Conservation (phyloP, 2,888 invertebrate genomes). For the Clusia tigrina region DNA sequence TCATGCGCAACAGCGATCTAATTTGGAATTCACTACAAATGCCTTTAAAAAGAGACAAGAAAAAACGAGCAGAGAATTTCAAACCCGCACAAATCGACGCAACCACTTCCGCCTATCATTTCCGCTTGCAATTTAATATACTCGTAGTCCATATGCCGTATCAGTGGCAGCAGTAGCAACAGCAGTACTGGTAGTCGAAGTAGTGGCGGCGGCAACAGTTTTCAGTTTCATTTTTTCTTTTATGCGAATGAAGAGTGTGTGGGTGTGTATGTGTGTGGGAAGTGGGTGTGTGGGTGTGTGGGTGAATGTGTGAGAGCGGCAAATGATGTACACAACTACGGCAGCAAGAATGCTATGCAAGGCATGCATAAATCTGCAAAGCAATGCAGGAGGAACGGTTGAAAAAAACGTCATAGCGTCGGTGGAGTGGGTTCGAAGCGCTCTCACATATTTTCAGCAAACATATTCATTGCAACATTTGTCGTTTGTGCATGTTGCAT, state of each 20-base stretch:
- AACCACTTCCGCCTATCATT: conserved; percentile 51
- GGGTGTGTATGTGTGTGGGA: neutral
- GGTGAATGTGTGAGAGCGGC: no score
- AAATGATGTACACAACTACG: conserved; percentile 37
- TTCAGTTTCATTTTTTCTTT: neutral
- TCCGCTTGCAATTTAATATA: conserved; percentile 55
- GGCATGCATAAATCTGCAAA: conserved; percentile 41
- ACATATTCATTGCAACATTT: conserved; percentile 62
- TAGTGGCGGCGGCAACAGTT: conserved; percentile 11
- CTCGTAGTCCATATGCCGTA: conserved; percentile 19
- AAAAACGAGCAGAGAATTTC: no score
- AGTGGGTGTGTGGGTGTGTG: neutral
- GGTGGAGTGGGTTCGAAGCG: conserved; percentile 10
- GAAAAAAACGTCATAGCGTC: conserved; percentile 2
- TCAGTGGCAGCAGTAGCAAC: no score
- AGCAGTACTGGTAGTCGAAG: no score
- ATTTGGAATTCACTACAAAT: no score
- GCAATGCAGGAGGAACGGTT: neutral
- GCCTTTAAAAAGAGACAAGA: no score
- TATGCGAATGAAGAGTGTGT: neutral
- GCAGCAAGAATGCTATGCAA: conserved; percentile 49
- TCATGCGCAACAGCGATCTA: no score
- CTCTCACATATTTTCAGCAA: conserved; percentile 41
- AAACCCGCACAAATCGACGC: conserved; percentile 24
- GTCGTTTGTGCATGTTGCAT: conserved; percentile 37